Evolutionary conservation across 2,113 vertebrate genomes (phyloP), one percentile per base, ranked within the genome.

Genomic region (Lepisosteus oculatus): DNA sequence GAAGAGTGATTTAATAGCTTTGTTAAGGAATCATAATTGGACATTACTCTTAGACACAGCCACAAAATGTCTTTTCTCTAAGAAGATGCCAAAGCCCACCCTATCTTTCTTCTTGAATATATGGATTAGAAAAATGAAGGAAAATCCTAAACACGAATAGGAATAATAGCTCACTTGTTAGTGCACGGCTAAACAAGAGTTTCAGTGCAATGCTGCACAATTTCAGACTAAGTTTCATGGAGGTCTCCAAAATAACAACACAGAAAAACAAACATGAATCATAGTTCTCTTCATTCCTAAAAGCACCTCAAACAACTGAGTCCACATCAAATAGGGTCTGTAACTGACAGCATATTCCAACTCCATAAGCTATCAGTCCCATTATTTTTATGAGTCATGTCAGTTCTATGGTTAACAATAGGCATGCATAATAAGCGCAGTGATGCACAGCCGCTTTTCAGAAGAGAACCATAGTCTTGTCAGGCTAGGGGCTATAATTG

Each of bases 401-500:
- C 88, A 85, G 83, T 77, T 76, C 78, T 66, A 79, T 44, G 77
- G 82, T 78, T 83, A 81, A 86, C 84, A 87, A 86, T 85, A 82
- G 84, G 74, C 75, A 77, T 44, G 81, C 80, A 82, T 87, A 88
- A 89, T 85, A 84, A 88, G 83, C 81, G 77, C 86, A 72, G 66
- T 6, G 65, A 77, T 75, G 55, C 72, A 73, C 72, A 79, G 78
- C 73, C 77, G 69, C 71, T 69, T 68, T 67, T 61, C 81, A 75
- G 80, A 78, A 77, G 73, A 51, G 70, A 81, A 78, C 42, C 75
- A 77, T 84, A 78, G 77, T 85, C 75, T 89, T 93, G 90, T 95
- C 94, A 92, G 87, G 90, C 83, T 81, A 80, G 85, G 88, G 84
- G 86, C 88, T 85, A 92, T 96, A 95, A 98, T 93, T 85, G 91